phyloP scores from a whole-genome alignment of 2,113 vertebrate species.

The Pseudopodoces humilis region DNA sequence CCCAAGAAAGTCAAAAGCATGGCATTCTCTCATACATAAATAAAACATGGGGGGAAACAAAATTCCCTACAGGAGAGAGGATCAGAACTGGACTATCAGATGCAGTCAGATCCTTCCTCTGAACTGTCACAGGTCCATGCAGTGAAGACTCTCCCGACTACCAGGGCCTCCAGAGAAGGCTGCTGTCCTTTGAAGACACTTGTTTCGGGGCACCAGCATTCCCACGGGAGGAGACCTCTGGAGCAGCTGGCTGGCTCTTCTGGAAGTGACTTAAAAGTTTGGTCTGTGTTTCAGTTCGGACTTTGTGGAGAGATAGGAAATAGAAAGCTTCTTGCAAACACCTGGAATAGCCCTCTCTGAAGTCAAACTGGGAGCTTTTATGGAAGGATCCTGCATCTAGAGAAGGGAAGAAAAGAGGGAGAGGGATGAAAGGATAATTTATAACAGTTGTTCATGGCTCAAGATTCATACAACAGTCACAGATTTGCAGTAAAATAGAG shows the following conservation, averaged over 20 bases:
- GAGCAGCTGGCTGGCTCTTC: not conserved
- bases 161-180: conserved; percentile 72
- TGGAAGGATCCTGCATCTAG: conserved; percentile 29
- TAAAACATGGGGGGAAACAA: not conserved
- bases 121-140: not conserved
- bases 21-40: not conserved
- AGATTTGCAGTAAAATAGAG: not conserved
- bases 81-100: conserved; percentile 5
- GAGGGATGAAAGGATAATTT: not conserved
- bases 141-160: not conserved
- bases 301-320: conserved; percentile 68
- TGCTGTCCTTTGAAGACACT: not conserved
- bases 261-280: conserved; percentile 70
- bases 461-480: not conserved
- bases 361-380: conserved; percentile 41
- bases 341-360: conserved; percentile 71
- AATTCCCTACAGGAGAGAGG: conserved; percentile 54
- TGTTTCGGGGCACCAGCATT: not conserved
- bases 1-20: not conserved
- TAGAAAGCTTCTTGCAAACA: conserved; percentile 72
- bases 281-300: conserved; percentile 43
- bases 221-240: not conserved
- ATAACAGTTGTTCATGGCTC: not conserved
- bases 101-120: conserved; percentile 54
- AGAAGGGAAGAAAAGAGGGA: not conserved